phyloP scores from a whole-genome alignment of 2,888 invertebrate genomes.

The Linnaemya tessellans region DNA sequence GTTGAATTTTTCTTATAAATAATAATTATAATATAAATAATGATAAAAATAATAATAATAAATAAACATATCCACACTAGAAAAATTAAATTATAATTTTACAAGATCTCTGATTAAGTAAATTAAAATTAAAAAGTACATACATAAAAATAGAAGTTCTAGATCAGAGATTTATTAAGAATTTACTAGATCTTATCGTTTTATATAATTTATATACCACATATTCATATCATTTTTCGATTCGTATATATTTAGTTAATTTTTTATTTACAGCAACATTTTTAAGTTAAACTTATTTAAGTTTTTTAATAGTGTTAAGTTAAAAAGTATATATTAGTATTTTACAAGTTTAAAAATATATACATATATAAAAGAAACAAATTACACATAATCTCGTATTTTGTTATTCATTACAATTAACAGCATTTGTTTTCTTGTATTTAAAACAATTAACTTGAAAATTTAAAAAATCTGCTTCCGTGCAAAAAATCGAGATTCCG shows the following conservation, averaged over 20 bases:
- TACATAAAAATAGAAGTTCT: slow-evolving; percentile 15
- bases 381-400: slow-evolving; percentile 23
- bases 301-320: slow-evolving; percentile 46
- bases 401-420: slow-evolving; percentile 32
- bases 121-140: slow-evolving; percentile 23
- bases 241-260: slow-evolving; percentile 54
- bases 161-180: slow-evolving; percentile 65
- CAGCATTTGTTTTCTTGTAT: slow-evolving; percentile 8
- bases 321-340: slow-evolving; percentile 40
- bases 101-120: slow-evolving; percentile 57
- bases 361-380: slow-evolving; percentile 24
- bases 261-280: slow-evolving; percentile 42
- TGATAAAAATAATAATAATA: no score
- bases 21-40: slow-evolving; percentile 2
- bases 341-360: slow-evolving; percentile 29
- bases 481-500: slow-evolving; percentile 79
- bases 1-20: slow-evolving; percentile 17
- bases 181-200: slow-evolving; percentile 64
- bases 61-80: slow-evolving; percentile 66
- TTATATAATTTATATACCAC: slow-evolving; percentile 39
- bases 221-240: slow-evolving; percentile 58
- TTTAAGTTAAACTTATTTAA: slow-evolving; percentile 30
- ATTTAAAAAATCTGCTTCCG: slow-evolving; percentile 77
- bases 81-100: slow-evolving; percentile 60
- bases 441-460: slow-evolving; percentile 14